A percentile compares a stretch with the other conserved stretches of the same genome.
phyloP scores from a whole-genome alignment of 2,113 vertebrate species.

The Takifugu bimaculatus region DNA sequence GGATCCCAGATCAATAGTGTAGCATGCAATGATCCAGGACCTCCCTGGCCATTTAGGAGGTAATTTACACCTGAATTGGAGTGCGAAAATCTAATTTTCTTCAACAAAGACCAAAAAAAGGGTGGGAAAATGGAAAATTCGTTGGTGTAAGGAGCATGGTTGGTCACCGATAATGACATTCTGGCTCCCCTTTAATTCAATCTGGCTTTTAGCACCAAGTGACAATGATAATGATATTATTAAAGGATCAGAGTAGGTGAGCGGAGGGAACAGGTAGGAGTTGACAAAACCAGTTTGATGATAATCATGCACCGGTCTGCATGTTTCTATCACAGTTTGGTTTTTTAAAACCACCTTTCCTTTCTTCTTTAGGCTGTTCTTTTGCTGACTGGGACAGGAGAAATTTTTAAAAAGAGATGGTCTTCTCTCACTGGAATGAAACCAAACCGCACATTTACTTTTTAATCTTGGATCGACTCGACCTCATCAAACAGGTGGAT shows the following conservation, averaged over 20 bases:
- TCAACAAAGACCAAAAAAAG: slow-evolving; percentile 2
- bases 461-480: neutral
- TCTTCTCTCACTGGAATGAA: slow-evolving; percentile 9
- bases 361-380: slow-evolving; percentile 10
- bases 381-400: slow-evolving; percentile 17
- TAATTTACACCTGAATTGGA: neutral
- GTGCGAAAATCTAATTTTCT: slow-evolving; percentile 9
- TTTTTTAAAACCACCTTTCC: neutral
- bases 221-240: no score
- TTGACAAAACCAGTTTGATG: no score
- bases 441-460: no score
- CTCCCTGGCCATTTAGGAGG: slow-evolving; percentile 10
- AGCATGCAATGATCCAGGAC: neutral
- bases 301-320: no score
- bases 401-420: slow-evolving; percentile 11
- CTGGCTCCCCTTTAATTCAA: no score
- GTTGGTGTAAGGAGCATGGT: neutral
- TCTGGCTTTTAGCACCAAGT: no score
- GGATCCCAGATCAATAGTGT: slow-evolving; percentile 7
- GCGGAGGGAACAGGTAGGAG: no score
- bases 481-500: slow-evolving; percentile 4
- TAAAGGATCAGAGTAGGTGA: no score
- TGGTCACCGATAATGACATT: neutral
- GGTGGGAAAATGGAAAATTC: slow-evolving; percentile 1
- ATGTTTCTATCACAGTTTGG: no score